Base-by-base conservation (phyloP, 1,140 invertebrate species). In the Nixonia krombeini region DNA sequence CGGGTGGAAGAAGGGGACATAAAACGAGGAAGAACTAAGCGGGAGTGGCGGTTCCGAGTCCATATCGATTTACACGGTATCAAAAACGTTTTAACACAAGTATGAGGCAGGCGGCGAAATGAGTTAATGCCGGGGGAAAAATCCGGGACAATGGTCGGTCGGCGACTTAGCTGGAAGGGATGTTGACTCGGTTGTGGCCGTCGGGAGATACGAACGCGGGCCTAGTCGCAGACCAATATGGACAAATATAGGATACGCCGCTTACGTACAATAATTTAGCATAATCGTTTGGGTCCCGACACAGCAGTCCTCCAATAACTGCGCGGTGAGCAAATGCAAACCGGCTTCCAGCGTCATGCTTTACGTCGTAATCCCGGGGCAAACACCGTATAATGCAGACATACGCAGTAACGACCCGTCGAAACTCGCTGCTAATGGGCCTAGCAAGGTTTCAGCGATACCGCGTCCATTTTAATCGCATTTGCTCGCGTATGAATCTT, bases 201-300 rank as follows among this genome's bases (percentile, higher is more conserved):
- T 2, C 13, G 2, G 31, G 31, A 33, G 31, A 33, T 33, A 33
- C 10, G 12, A 13, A 21, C 21, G 5, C 6, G 2, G 5, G 21
- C 9, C 12, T 10, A 10, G 31, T 10, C 13, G n/a, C n/a, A 10
- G 10, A 33, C 17, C 58, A 71, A 68, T 63, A 63, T n/a, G n/a
- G 63, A 71, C 59, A 66, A 58, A 59, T 33, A 33, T 73, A 71
- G 40, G 40, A 58, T 53, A 52, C 31, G 33, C 28, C 10, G 29
- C 21, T 45, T 59, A 58, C 71, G 57, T 69, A 72, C 70, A 67
- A 73, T 74, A 74, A 74, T 74, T 74, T 72, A 73, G 70, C 67
- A 70, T 74, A 74, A 74, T 74, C 70, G 71, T 67, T 40, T 26
- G 47, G 50, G 47, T 67, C 70, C 73, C 70, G 70, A 66, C 70